Evolutionary conservation across 1,140 invertebrate species (phyloP).

Genomic region (Drosophila nasuta): DNA sequence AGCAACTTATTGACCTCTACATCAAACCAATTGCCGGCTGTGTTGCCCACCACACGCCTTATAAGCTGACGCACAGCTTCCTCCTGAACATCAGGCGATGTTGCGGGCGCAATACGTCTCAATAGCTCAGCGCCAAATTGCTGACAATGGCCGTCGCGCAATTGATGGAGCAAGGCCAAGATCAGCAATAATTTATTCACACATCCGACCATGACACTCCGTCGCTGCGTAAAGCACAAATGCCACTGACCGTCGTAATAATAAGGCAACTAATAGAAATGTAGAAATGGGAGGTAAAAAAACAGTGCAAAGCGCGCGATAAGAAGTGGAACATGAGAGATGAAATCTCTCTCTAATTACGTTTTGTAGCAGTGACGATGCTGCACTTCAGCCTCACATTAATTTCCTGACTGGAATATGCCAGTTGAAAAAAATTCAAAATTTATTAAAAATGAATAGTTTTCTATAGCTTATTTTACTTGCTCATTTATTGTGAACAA

Average conservation of each 20-base stretch:
- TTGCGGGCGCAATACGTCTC: constrained; percentile 43
- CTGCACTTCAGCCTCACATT: background rate
- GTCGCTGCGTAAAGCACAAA: constrained; percentile 15
- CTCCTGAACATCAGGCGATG: constrained; percentile 54
- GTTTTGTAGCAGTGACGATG: background rate
- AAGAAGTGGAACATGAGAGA: background rate
- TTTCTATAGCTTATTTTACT: background rate
- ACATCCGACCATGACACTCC: constrained; percentile 10
- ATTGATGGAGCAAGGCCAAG: constrained; percentile 10
- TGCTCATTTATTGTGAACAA: background rate
- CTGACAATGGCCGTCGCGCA: background rate
- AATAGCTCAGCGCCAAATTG: constrained; percentile 43
- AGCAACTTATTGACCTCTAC: constrained; percentile 59
- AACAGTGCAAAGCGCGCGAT: background rate
- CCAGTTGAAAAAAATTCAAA: too few species aligned
- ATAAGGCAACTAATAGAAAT: background rate
- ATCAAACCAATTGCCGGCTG: constrained; percentile 47
- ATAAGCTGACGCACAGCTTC: constrained; percentile 51
- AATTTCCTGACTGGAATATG: too few species aligned
- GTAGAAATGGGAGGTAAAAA: background rate
- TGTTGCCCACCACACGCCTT: constrained; percentile 52
- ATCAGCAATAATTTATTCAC: constrained; percentile 1
- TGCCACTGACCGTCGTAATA: constrained; percentile 27
- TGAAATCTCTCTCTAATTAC: constrained; percentile 2
- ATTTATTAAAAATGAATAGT: background rate